A percentile compares a stretch with the other conserved stretches of the same genome.
Conservation (phyloP, 1,140 invertebrate genomes). For the Lepidotrigona ventralis region DNA sequence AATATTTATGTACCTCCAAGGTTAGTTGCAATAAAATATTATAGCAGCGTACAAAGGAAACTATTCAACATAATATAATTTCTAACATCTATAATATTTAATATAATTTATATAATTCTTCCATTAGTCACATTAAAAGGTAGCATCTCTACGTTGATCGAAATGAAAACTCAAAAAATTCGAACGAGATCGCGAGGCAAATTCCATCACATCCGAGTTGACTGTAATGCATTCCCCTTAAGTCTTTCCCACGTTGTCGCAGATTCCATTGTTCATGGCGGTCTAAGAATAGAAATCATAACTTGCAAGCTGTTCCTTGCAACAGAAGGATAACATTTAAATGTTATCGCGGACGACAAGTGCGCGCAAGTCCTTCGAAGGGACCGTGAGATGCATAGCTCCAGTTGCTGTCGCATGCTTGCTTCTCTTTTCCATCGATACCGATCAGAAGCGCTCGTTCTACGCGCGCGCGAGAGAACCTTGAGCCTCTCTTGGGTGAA, state of each 20-base stretch:
- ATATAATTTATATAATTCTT: too few species aligned
- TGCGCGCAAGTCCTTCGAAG: background rate
- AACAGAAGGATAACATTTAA: conserved; percentile 12
- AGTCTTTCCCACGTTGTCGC: too few species aligned
- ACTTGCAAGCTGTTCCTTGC: too few species aligned
- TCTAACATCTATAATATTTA: too few species aligned
- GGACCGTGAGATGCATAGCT: conserved; percentile 27
- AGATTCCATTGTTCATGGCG: background rate
- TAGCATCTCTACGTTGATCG: background rate
- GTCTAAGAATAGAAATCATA: conserved; percentile 7
- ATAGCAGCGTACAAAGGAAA: too few species aligned
- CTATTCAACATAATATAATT: too few species aligned
- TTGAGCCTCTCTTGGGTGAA: conserved; percentile 47
- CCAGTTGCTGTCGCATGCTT: conserved; percentile 10
- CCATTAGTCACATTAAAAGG: too few species aligned
- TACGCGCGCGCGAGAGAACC: conserved; percentile 19
- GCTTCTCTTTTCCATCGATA: conserved; percentile 47
- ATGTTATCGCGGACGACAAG: background rate
- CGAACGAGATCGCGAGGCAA: background rate
- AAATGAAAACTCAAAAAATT: background rate
- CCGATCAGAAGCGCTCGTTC: conserved; percentile 43
- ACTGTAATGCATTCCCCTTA: background rate
- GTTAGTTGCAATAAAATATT: too few species aligned
- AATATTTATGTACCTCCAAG: too few species aligned
- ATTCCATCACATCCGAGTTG: background rate